Base-by-base conservation (phyloP, 2,888 invertebrate genomes). In the Entomobrya multifasciata region DNA sequence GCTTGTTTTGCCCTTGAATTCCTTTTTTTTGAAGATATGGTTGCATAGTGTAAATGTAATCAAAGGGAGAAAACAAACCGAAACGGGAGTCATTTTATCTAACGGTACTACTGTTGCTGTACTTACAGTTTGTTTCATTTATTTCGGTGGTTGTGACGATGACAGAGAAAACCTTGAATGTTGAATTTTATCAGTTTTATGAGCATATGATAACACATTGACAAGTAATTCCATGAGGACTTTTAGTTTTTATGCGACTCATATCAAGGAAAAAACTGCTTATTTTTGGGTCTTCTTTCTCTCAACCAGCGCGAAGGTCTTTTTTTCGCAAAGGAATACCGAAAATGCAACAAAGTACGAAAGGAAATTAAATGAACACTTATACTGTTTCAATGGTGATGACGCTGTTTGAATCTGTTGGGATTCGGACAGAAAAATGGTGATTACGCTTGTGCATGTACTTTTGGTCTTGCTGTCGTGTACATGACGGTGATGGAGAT, bases 351-450 rank as follows among this genome's bases (percentile, higher is more conserved):
- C 65, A 36, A 65, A 36, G 41, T 17, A n/a, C 15, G 36, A 17
- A 62, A 76, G 76, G 83, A 76, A 83, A 83, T 83, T 76, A 83
- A 83, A 83, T 76, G 83, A 36, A 65, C 41, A 80, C 49, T 27
- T 27, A 27, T 60, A 27, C 65, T 17, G 10, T 8, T 27, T 27
- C 30, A 6, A 0, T 41, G 3, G 55, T 36, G 65, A 65, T 20
- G 30, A 27, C 10, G 17, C n/a, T n/a, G n/a, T n/a, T n/a, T n/a
- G 25, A 36, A 2, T 41, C 65, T 11, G 30, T 36, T 65, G 36
- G 30, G 65, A 65, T 36, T 65, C 2, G n/a, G 17, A 65, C n/a
- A n/a, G n/a, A n/a, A n/a, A 30, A 30, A 15, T 25, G n/a, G 4
- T 52, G 52, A n/a, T n/a, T n/a, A n/a, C n/a, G n/a, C n/a, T n/a